Percentiles rank a stretch among this genome's conserved stretches.
These are phyloP conservation scores for Chloroceryle amazona DNA, from an alignment of 2,797 vertebrate species.

Conservation along the genomic window DNA sequence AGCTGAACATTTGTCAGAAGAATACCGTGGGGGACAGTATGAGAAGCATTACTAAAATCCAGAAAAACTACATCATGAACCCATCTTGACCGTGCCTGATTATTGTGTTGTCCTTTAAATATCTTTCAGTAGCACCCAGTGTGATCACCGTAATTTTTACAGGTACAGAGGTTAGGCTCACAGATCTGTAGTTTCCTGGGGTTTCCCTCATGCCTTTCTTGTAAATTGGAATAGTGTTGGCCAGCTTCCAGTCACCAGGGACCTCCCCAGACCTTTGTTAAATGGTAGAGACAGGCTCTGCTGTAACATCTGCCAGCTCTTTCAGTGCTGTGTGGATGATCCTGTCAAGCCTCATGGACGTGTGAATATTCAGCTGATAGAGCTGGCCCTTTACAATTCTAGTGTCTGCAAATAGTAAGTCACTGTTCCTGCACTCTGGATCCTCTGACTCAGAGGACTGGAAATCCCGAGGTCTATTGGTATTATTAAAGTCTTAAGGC, in stretches of 20 bases:
- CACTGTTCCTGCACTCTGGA: not conserved
- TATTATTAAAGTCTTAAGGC: not conserved
- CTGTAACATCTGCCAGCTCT: not conserved
- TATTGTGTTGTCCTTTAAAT: no score
- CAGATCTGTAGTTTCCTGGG: not conserved
- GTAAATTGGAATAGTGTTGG: not conserved
- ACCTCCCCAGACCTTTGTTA: not conserved
- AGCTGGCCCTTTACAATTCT: not conserved
- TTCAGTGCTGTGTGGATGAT: not conserved
- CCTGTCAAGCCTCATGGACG: accelerated
- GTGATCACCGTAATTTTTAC: no score
- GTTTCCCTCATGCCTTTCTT: not conserved
- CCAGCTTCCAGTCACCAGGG: not conserved
- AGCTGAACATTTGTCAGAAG: not conserved
- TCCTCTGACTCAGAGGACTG: not conserved
- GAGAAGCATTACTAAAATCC: no score
- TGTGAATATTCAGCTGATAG: not conserved
- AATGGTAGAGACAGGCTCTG: accelerated
- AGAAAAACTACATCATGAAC: no score
- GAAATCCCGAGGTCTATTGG: not conserved
- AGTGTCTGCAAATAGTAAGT: not conserved
- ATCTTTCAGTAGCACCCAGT: no score
- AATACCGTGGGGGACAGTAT: no score
- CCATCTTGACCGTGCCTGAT: no score
- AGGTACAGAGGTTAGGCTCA: not conserved